Evolutionary conservation across 2,113 vertebrate species (phyloP).

Genomic region (Spheniscus mendiculus): DNA sequence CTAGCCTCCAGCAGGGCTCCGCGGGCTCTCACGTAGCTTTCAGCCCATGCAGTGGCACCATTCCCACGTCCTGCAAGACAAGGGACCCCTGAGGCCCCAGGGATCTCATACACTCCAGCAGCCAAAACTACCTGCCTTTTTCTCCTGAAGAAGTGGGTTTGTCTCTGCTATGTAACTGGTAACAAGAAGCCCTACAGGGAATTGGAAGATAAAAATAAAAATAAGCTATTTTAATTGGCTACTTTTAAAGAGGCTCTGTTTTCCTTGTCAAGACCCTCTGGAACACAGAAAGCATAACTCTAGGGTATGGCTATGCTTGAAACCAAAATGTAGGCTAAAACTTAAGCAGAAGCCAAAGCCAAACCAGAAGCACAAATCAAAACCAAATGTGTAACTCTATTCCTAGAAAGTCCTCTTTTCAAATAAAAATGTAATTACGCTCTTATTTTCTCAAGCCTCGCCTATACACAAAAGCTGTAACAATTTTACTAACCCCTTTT

Average conservation of each 20-base stretch:
- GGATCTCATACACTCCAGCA: background rate
- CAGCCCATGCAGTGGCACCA: background rate
- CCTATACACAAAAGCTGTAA: background rate
- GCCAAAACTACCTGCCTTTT: background rate
- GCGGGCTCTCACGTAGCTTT: rapidly evolving
- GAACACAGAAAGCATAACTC: background rate
- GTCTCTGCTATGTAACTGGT: background rate
- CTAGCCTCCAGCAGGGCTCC: background rate
- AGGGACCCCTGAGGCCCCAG: background rate
- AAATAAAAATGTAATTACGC: background rate
- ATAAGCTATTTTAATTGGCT: background rate
- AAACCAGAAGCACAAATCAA: conserved; percentile 38
- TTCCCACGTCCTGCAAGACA: background rate
- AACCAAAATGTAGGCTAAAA: conserved; percentile 14
- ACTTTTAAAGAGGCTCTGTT: background rate
- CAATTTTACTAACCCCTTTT: background rate
- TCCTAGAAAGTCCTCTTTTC: conserved; percentile 43
- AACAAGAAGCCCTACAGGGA: background rate
- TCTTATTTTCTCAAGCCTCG: background rate
- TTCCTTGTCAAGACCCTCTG: background rate
- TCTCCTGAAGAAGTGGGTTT: background rate
- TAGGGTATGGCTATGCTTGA: background rate
- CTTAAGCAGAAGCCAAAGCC: background rate
- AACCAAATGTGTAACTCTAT: conserved; percentile 11
- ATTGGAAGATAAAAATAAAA: background rate